These are phyloP conservation scores for Pangasius djambal DNA, from an alignment of 2,797 vertebrate genomes.

Conservation along the genomic window DNA sequence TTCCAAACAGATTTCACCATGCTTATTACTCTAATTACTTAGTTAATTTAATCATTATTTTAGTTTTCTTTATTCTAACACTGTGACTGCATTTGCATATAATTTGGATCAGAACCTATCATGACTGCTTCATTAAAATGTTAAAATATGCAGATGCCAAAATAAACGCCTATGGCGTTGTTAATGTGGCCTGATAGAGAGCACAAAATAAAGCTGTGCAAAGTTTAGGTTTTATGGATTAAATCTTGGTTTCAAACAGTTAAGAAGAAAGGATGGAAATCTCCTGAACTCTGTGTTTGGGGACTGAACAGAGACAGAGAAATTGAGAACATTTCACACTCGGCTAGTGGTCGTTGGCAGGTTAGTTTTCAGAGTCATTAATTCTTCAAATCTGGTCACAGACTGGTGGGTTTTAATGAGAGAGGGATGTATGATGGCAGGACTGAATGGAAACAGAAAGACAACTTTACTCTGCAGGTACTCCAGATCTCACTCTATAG, in stretches of 20 bases:
- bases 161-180: constrained; percentile 2
- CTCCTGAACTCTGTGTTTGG: neutral
- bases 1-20: constrained; percentile 10
- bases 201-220: constrained; percentile 4
- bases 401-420: constrained; percentile 46
- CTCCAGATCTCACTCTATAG: neutral
- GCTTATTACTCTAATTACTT: neutral
- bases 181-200: constrained; percentile 6
- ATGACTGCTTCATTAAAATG: constrained; percentile 1
- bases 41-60: neutral
- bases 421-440: constrained; percentile 27
- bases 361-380: constrained; percentile 38
- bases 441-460: constrained; percentile 16
- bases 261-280: neutral
- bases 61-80: constrained; percentile 8
- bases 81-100: constrained; percentile 4
- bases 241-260: neutral
- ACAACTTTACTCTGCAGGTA: constrained; percentile 8
- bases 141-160: constrained; percentile 10
- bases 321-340: constrained; percentile 23
- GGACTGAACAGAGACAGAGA: neutral
- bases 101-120: neutral
- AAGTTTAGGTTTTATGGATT: neutral
- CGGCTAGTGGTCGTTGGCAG: neutral
- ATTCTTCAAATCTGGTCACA: constrained; percentile 46